phyloP scores from a whole-genome alignment of 2,888 invertebrate genomes.

The Spilosoma lubricipeda region DNA sequence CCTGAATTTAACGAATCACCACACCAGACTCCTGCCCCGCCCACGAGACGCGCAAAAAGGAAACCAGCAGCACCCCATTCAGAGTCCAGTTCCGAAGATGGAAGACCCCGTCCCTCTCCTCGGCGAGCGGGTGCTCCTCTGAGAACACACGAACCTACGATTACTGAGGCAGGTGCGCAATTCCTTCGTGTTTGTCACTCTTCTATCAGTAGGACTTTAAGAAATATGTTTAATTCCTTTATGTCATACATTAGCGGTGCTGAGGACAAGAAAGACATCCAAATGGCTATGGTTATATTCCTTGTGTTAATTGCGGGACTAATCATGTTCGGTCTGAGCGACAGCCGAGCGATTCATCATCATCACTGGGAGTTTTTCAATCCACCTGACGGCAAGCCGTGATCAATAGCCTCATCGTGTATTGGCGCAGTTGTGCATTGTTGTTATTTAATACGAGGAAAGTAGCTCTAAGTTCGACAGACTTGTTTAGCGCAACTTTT shows the following conservation, averaged over 20 bases:
- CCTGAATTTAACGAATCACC: slow-evolving; percentile 73
- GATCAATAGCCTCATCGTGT: slow-evolving; percentile 37
- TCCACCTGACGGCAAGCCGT: slow-evolving; percentile 89
- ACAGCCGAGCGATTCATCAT: slow-evolving; percentile 90
- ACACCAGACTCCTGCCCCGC: slow-evolving; percentile 75
- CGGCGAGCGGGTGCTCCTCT: slow-evolving; percentile 72
- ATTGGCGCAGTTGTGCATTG: slow-evolving; percentile 32
- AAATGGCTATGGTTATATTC: slow-evolving; percentile 92
- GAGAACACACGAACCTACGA: slow-evolving; percentile 87
- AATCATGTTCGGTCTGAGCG: slow-evolving; percentile 91
- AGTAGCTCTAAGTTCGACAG: slow-evolving; percentile 44
- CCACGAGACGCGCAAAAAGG: slow-evolving; percentile 81
- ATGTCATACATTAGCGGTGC: slow-evolving; percentile 87
- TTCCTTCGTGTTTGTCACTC: slow-evolving; percentile 89
- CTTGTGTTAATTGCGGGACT: slow-evolving; percentile 92
- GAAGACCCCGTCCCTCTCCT: slow-evolving; percentile 75
- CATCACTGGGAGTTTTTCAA: slow-evolving; percentile 96
- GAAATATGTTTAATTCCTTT: slow-evolving; percentile 89
- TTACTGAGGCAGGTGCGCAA: slow-evolving; percentile 90
- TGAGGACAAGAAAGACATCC: slow-evolving; percentile 90
- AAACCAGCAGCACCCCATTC: slow-evolving; percentile 73
- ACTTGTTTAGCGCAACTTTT: slow-evolving; percentile 39
- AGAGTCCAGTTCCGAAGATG: slow-evolving; percentile 85
- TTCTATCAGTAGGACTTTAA: slow-evolving; percentile 88
- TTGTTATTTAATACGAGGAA: slow-evolving; percentile 30